Evolutionary conservation across 2,113 vertebrate species (phyloP), one percentile per base, ranked within the genome.

Genomic region (Prochilodus magdalenae): DNA sequence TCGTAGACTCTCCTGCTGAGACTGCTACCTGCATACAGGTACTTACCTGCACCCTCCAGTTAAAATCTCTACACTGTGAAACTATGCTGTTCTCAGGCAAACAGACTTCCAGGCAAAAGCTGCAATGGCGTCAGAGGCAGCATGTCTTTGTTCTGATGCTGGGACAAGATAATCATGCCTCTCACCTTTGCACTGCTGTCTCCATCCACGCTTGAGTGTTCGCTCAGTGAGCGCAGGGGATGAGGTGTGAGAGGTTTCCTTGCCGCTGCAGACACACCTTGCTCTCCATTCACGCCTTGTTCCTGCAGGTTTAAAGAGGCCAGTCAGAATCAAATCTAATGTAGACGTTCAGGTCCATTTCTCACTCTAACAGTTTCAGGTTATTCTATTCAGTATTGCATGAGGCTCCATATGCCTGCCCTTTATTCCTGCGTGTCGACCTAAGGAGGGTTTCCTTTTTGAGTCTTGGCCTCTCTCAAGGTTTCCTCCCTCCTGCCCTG

Each of bases 111-210:
- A 62, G 30, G 3, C 1, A 20, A 65, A 65, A 20, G 29, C n/a
- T 18, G 53, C 4, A 18, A 1, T 40, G 66, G 20, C 3, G 33
- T 40, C 18, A 69, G 20, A 14, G 33, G 1, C 20, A 11, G 2
- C 5, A 69, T 57, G 27, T 55, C 29, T 47, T 29, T 63, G 3
- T 51, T 33, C 26, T 53, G 26, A 51, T 30, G 13, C 20, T 15
- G 27, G 10, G 26, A 22, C 12, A 5, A 55, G 30, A 70, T 33
- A 67, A 24, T 33, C 18, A 66, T 40, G 4, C 49, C 8, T 33
- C 1, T 65, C 30, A 84, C 83, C 76, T 27, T 84, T 70, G 49
- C n/a, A 5, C 27, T 84, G 40, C 2, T 33, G 22, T 81, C 53
- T 59, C 53, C 63, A 15, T 70, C 20, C 18, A 76, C 53, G 18